These are phyloP conservation scores for Thamnaconus septentrionalis DNA, from an alignment of 2,113 vertebrate species.

Conservation along the genomic window DNA sequence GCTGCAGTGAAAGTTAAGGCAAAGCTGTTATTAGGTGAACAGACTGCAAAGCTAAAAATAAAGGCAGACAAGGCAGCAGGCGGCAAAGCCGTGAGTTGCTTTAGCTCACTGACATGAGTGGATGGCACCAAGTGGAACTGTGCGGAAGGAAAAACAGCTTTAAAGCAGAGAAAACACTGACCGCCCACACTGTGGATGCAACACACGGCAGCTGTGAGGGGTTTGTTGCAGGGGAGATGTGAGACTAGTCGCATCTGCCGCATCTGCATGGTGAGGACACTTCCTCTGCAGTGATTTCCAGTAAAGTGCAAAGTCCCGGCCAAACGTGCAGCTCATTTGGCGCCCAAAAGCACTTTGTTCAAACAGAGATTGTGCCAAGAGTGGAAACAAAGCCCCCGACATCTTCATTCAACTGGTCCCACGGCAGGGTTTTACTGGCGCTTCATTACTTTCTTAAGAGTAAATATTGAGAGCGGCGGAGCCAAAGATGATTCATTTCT, in stretches of 20 bases:
- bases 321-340: conserved; percentile 51
- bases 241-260: conserved; percentile 57
- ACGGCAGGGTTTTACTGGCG: conserved; percentile 31
- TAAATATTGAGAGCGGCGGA: conserved; percentile 32
- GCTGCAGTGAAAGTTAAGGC: conserved; percentile 41
- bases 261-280: conserved; percentile 58
- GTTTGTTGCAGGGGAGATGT: neutral
- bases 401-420: conserved; percentile 27
- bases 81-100: conserved; percentile 29
- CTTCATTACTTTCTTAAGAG: conserved; percentile 36
- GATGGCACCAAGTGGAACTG: conserved; percentile 23
- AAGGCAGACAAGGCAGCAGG: conserved; percentile 44
- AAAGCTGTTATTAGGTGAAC: conserved; percentile 66
- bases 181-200: conserved; percentile 16
- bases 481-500: conserved; percentile 27
- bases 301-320: conserved; percentile 13
- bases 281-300: conserved; percentile 41
- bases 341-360: conserved; percentile 22
- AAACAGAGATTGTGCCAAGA: conserved; percentile 21
- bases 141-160: conserved; percentile 1
- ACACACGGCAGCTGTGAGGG: neutral
- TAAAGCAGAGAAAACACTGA: neutral
- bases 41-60: conserved; percentile 49
- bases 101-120: conserved; percentile 40
- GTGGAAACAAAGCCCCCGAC: conserved; percentile 24